Evolutionary conservation across 37 sponge, comb jelly and placozoan genomes (phyloP).

Genomic region (Theonella swinhoei): DNA sequence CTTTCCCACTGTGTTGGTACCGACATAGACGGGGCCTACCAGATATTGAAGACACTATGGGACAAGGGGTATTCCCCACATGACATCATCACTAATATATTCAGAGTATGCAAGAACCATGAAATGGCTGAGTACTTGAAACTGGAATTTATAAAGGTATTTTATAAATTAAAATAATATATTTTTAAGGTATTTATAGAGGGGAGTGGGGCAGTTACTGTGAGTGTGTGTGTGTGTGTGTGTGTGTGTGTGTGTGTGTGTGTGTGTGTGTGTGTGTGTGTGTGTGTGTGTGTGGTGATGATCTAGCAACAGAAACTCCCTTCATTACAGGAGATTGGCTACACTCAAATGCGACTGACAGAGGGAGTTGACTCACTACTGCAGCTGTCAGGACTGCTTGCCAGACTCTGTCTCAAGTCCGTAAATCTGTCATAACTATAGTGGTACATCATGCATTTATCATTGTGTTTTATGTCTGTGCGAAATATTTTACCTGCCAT

Average conservation of each 20-base stretch:
- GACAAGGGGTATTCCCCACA: conserved; percentile 96
- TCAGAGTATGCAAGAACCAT: conserved; percentile 91
- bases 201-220: not conserved
- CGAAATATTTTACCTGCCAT: not conserved
- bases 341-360: conserved; percentile 88
- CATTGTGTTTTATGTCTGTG: not conserved
- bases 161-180: too few species aligned
- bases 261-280: too few species aligned
- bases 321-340: conserved; percentile 98
- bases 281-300: not conserved
- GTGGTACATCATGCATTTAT: not conserved
- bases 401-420: conserved; percentile 81
- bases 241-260: not conserved
- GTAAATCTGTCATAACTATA: not conserved
- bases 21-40: conserved; percentile 85
- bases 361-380: conserved; percentile 93
- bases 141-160: conserved; percentile 95
- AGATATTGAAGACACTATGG: conserved; percentile 89
- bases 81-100: conserved; percentile 95
- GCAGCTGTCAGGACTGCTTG: conserved; percentile 93
- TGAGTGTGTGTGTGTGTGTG: conserved; percentile 1
- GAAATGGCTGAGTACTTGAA: conserved; percentile 96
- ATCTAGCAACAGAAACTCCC: too few species aligned
- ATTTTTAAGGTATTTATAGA: not conserved
- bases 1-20: conserved; percentile 71